phyloP scores from a whole-genome alignment of 2,888 invertebrate genomes.

The Agrotis ipsilon region DNA sequence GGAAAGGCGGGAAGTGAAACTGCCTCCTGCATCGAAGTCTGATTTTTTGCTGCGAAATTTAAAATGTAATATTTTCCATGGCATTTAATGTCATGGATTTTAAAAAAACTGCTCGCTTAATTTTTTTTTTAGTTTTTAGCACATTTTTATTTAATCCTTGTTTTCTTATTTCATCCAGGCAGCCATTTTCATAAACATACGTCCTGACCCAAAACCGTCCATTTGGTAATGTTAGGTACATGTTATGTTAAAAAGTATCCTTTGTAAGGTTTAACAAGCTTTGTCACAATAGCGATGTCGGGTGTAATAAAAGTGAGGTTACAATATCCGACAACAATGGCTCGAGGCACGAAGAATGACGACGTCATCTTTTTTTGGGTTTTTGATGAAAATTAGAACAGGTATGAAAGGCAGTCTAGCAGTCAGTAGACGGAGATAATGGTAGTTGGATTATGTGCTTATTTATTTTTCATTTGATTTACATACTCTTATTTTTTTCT shows the following conservation, averaged over 20 bases:
- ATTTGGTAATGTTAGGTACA: conserved; percentile 9
- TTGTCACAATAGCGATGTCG: conserved; percentile 44
- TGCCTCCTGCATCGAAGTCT: too few relatives aligned
- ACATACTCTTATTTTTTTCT: too few relatives aligned
- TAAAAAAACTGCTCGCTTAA: too few relatives aligned
- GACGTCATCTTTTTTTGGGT: conserved; percentile 18
- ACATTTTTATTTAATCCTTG: too few relatives aligned
- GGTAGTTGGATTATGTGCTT: background rate
- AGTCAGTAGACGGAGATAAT: background rate
- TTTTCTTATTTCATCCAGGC: background rate
- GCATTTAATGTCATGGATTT: too few relatives aligned
- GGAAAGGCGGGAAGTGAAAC: too few relatives aligned
- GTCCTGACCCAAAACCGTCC: background rate
- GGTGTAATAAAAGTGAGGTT: conserved; percentile 55
- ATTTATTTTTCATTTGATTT: too few relatives aligned
- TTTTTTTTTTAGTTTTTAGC: too few relatives aligned
- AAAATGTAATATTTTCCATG: too few relatives aligned
- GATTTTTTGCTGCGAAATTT: too few relatives aligned
- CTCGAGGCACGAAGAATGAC: conserved; percentile 34
- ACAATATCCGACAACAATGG: conserved; percentile 57
- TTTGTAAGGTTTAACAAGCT: conserved; percentile 39
- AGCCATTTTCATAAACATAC: background rate
- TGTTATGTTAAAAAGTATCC: conserved; percentile 6
- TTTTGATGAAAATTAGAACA: conserved; percentile 28
- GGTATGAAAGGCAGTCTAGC: background rate